Base-by-base conservation (phyloP, 2,113 vertebrate genomes). In the Puntigrus tetrazona region DNA sequence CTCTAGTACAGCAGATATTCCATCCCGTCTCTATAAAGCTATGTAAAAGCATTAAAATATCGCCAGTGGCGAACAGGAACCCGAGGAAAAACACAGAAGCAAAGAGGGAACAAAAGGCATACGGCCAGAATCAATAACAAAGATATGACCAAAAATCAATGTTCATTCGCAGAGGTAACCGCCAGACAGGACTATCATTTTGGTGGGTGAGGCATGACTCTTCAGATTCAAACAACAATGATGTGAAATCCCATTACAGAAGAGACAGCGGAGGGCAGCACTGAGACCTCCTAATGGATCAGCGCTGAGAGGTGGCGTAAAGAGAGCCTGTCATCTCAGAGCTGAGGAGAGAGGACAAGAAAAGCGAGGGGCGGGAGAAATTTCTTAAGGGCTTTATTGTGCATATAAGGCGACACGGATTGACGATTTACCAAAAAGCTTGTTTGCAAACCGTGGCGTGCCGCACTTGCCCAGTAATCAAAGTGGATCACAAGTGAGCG, bases 141-240 rank as follows among this genome's bases (percentile, higher is more conserved):
- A 84, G 72, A 70, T 77, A 87, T 84, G 86, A 36, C 78, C 74
- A 84, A 70, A 82, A 87, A 87, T 87, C 82, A 84, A 84, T 87
- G 83, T 87, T 84, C 72, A 87, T 87, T 87, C 78, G 34, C 25
- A 87, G 61, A 77, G 31, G 61, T 69, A 81, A 84, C 67, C 8
- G 70, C 14, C 65, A 59, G 78, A 87, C 61, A 87, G 78, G 57
- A 81, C 86, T 84, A 87, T 81, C 70, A 84, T 84, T 84, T 84
- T 38, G 43, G 72, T 70, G 86, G 63, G 61, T 84, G 83, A 87
- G 73, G 77, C 70, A 75, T 77, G 73, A 82, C 82, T 59, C 76
- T 78, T 84, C 50, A 77, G 65, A 78, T 61, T 43, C 76, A 47
- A 85, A 86, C 67, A 78, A 79, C 83, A 83, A 80, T 78, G 74